These are phyloP conservation scores for Diplodus puntazzo DNA, from an alignment of 2,797 vertebrate genomes.

Conservation along the genomic window DNA sequence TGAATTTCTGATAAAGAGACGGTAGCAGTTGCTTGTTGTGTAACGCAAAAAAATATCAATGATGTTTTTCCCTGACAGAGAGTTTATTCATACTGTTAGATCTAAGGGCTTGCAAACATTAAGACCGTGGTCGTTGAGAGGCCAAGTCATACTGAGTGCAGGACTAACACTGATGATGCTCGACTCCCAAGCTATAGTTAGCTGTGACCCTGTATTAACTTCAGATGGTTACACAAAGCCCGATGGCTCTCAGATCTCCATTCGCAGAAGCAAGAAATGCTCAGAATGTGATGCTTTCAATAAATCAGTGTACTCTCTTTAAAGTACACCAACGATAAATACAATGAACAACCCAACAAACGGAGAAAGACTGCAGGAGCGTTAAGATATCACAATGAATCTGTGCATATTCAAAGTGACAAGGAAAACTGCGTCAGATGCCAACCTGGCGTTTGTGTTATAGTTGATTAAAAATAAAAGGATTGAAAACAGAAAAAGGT, in stretches of 20 bases:
- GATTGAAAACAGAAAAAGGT: background rate
- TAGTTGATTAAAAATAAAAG: background rate
- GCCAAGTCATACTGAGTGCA: slow-evolving; percentile 9
- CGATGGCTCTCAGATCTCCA: background rate
- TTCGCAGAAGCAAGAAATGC: slow-evolving; percentile 15
- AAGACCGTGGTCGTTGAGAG: slow-evolving; percentile 10
- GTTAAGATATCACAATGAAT: background rate
- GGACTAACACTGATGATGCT: slow-evolving; percentile 19
- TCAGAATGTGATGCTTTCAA: background rate
- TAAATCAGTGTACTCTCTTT: background rate
- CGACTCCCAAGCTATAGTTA: slow-evolving; percentile 57
- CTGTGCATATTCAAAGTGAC: slow-evolving; percentile 1
- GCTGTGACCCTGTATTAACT: slow-evolving; percentile 40
- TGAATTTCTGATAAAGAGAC: background rate
- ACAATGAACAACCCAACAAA: background rate
- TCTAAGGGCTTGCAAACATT: slow-evolving; percentile 3
- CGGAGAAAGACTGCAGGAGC: background rate
- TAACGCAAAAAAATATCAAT: background rate
- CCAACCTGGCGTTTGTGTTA: slow-evolving; percentile 2
- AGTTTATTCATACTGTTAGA: background rate
- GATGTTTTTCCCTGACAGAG: background rate
- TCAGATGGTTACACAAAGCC: slow-evolving; percentile 32
- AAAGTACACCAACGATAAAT: background rate
- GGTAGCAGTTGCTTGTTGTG: background rate
- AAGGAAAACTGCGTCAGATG: background rate